Percentiles rank a stretch among this genome's conserved stretches.
These are phyloP conservation scores for Saccostrea glomerata DNA, from an alignment of 1,140 invertebrate species.

Conservation along the genomic window DNA sequence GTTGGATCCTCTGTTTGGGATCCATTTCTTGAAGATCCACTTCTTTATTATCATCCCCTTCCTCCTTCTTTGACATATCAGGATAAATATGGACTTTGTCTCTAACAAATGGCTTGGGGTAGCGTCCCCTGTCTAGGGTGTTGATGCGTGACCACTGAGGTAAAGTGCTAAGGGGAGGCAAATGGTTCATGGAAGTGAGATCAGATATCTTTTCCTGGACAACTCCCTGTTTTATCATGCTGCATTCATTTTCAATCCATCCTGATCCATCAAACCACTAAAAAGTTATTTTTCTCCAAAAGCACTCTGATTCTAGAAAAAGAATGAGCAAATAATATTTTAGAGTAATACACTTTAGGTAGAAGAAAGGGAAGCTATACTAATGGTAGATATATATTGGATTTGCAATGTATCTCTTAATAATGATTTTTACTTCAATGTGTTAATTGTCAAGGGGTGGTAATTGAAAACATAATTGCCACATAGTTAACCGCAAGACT, in stretches of 20 bases:
- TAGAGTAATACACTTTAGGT: too few species aligned
- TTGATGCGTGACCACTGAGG: slow-evolving; percentile 78
- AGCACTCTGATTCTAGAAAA: too few species aligned
- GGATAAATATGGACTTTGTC: slow-evolving; percentile 61
- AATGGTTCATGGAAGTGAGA: slow-evolving; percentile 70
- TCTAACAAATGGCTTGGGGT: slow-evolving; percentile 76
- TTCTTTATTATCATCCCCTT: slow-evolving; percentile 16
- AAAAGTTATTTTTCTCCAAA: neutral
- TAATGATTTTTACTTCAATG: too few species aligned
- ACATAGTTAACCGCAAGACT: too few species aligned
- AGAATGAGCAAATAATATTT: too few species aligned
- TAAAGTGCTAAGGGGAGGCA: slow-evolving; percentile 70
- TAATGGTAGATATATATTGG: too few species aligned
- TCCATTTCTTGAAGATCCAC: slow-evolving; percentile 68
- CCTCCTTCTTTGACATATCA: slow-evolving; percentile 43
- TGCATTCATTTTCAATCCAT: slow-evolving; percentile 26
- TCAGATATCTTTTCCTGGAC: slow-evolving; percentile 73
- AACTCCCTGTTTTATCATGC: slow-evolving; percentile 71
- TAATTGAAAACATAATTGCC: too few species aligned
- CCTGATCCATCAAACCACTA: neutral
- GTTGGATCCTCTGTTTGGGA: slow-evolving; percentile 70
- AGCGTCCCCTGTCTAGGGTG: slow-evolving; percentile 76
- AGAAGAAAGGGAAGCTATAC: too few species aligned
- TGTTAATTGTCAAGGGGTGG: too few species aligned
- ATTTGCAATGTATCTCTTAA: too few species aligned